A percentile compares a stretch with the other conserved stretches of the same genome.
Evolutionary conservation across 1,140 invertebrate species (phyloP).

Genomic region (Drosophila funebris): DNA sequence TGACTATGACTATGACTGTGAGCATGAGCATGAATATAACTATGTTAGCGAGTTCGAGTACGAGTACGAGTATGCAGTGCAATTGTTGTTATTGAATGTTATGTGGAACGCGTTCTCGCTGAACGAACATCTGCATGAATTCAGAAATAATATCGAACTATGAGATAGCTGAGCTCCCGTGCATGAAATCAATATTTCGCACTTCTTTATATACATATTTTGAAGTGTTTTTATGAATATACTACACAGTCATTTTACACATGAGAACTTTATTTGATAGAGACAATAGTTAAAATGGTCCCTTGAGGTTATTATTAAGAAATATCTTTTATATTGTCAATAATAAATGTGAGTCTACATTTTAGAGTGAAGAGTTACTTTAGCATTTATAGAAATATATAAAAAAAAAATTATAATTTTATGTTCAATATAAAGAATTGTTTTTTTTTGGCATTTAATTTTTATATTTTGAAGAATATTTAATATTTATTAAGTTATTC

Average conservation of each 20-base stretch:
- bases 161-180: slow-evolving; percentile 14
- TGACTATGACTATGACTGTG: slow-evolving; percentile 39
- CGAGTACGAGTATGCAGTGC: slow-evolving; percentile 15
- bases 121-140: slow-evolving; percentile 31
- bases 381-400: too few relatives aligned
- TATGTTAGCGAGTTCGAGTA: slow-evolving; percentile 19
- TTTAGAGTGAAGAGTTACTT: too few relatives aligned
- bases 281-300: too few relatives aligned
- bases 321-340: too few relatives aligned
- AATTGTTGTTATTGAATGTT: slow-evolving; percentile 63
- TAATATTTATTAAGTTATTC: too few relatives aligned
- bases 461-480: too few relatives aligned
- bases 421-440: too few relatives aligned
- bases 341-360: too few relatives aligned
- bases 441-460: too few relatives aligned
- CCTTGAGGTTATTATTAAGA: too few relatives aligned
- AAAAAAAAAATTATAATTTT: too few relatives aligned
- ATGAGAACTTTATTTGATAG: too few relatives aligned
- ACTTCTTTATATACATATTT: neutral
- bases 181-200: slow-evolving; percentile 40
- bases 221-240: slow-evolving; percentile 14
- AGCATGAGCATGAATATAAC: slow-evolving; percentile 37
- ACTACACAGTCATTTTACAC: neutral
- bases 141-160: neutral
- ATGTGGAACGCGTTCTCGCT: slow-evolving; percentile 33